phyloP scores from a whole-genome alignment of 2,113 vertebrate species.

The Hiodon alosoides region DNA sequence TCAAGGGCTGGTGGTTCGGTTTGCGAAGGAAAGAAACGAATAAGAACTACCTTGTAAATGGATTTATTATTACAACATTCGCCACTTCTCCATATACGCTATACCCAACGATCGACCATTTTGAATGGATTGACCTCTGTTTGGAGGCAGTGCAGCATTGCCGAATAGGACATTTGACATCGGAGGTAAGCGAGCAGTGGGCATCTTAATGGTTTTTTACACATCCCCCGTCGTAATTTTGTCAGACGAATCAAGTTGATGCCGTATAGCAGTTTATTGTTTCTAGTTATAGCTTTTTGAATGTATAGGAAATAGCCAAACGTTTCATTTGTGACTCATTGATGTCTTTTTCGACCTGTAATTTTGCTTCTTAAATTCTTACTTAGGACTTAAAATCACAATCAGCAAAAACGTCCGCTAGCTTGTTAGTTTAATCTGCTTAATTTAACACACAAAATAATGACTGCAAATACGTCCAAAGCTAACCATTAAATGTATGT shows the following conservation, averaged over 20 bases:
- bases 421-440: too few species aligned
- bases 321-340: too few species aligned
- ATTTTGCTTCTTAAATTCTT: too few species aligned
- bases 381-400: too few species aligned
- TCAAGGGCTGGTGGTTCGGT: neutral
- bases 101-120: neutral
- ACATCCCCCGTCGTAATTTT: conserved; percentile 15
- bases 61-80: conserved; percentile 35
- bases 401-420: too few species aligned
- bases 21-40: neutral
- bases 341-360: too few species aligned
- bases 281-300: too few species aligned
- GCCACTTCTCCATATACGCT: conserved; percentile 17
- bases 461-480: too few species aligned
- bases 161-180: conserved; percentile 30
- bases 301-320: too few species aligned
- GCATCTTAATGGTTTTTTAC: conserved; percentile 25
- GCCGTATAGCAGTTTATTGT: neutral
- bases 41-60: conserved; percentile 44
- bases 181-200: conserved; percentile 25
- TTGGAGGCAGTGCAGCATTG: neutral
- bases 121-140: conserved; percentile 55
- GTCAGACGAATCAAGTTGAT: conserved; percentile 18
- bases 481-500: too few species aligned
- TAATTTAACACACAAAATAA: too few species aligned